Percentiles rank a stretch among this genome's conserved stretches.
Evolutionary conservation across 2,113 vertebrate genomes (phyloP).

Genomic region (Marmota monax): DNA sequence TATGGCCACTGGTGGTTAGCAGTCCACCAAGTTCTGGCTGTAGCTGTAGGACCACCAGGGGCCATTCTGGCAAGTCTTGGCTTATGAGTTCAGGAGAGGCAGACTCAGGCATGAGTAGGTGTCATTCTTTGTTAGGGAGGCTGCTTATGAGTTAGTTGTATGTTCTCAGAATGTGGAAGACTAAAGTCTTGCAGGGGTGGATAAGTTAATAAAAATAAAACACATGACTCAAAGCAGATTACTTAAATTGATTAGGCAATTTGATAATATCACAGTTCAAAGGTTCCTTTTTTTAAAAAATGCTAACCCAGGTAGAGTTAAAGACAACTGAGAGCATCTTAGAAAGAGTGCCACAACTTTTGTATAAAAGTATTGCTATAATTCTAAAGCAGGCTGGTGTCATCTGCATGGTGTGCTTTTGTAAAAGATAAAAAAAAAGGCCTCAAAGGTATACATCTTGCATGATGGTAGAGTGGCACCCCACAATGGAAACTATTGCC

Average conservation of each 20-base stretch:
- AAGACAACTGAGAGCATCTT: neutral
- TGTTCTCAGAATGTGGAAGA: conserved; percentile 7
- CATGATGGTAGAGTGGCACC: neutral
- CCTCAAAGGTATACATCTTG: neutral
- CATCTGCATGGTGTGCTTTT: neutral
- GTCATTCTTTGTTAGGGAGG: neutral
- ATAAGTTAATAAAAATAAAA: conserved; percentile 69
- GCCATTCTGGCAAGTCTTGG: neutral
- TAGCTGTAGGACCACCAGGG: neutral
- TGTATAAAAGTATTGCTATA: neutral
- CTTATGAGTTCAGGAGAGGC: neutral
- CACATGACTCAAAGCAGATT: conserved; percentile 53
- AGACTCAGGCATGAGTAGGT: neutral
- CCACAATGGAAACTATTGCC: neutral
- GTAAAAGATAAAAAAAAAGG: conserved; percentile 5
- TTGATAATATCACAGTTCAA: conserved; percentile 42
- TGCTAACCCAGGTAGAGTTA: conserved; percentile 11
- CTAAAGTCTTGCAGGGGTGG: neutral
- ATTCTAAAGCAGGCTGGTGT: neutral
- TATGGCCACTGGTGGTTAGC: neutral
- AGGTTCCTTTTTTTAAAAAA: neutral
- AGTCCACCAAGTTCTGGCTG: neutral
- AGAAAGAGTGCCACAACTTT: conserved; percentile 23
- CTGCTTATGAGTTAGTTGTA: conserved; percentile 36
- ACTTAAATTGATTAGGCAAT: conserved; percentile 49